These are phyloP conservation scores for Eupelmus urozonus DNA, from an alignment of 2,888 invertebrate species.

Conservation along the genomic window DNA sequence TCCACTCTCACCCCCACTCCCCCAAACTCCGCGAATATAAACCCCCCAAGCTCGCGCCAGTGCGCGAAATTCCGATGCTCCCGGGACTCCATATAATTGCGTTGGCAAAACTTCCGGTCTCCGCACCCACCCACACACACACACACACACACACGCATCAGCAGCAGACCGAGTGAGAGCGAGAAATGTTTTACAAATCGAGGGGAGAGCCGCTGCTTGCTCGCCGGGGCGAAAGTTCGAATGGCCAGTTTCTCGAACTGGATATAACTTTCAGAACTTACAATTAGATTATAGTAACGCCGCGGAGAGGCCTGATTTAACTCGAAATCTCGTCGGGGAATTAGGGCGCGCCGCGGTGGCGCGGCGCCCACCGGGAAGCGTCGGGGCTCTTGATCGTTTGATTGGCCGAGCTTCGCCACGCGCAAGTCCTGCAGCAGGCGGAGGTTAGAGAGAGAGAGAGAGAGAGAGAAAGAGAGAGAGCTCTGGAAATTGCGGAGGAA, in stretches of 20 bases:
- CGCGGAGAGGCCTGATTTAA: constrained; percentile 21
- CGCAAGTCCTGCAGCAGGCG: too few species aligned
- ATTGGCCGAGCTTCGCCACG: constrained; percentile 22
- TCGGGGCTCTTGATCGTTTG: constrained; percentile 29
- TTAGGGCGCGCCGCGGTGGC: constrained; percentile 6
- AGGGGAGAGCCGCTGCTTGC: too few species aligned
- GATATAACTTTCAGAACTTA: constrained; percentile 30
- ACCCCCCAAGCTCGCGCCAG: neutral
- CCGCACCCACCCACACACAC: too few species aligned
- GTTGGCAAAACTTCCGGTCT: too few species aligned
- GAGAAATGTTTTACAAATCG: neutral
- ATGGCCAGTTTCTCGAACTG: constrained; percentile 28
- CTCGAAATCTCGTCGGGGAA: constrained; percentile 41
- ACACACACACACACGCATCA: neutral
- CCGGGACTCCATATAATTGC: neutral
- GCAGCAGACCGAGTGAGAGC: neutral
- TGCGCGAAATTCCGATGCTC: constrained; percentile 1
- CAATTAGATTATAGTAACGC: constrained; percentile 38
- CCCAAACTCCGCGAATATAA: too few species aligned
- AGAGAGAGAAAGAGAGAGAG: neutral
- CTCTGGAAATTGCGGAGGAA: neutral
- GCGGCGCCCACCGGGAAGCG: neutral
- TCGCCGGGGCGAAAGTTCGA: neutral
- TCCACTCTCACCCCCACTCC: neutral
- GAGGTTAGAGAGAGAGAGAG: too few species aligned